Evolutionary conservation across 64 coral and sea anemone species (phyloP).

Genomic region (Cladopsammia gracilis): DNA sequence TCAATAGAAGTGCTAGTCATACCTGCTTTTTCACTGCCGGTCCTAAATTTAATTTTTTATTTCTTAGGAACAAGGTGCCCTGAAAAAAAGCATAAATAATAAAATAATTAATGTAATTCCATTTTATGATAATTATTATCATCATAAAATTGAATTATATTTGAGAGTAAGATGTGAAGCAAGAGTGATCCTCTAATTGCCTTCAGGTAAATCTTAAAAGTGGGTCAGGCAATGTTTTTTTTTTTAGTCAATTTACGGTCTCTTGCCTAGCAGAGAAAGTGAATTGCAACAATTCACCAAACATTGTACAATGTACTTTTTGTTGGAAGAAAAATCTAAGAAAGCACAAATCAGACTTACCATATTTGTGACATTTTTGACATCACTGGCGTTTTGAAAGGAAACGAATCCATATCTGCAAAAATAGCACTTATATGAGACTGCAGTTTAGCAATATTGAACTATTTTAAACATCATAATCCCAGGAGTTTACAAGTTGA

Average conservation of each 20-base stretch:
- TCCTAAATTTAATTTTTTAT: conserved; percentile 65
- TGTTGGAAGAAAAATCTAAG: neutral
- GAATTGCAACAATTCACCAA: no score
- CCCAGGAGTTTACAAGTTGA: no score
- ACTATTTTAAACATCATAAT: no score
- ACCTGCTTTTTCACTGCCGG: conserved; percentile 71
- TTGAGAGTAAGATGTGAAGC: no score
- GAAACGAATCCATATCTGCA: conserved; percentile 64
- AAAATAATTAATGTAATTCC: neutral
- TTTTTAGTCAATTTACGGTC: no score
- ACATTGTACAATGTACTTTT: neutral
- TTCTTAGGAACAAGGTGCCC: conserved; percentile 64
- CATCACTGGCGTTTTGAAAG: neutral
- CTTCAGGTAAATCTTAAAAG: no score
- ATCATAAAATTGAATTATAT: no score
- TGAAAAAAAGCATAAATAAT: neutral
- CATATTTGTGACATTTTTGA: conserved; percentile 14
- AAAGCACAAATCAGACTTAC: conserved; percentile 7
- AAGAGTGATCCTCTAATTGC: no score
- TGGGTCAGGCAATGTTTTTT: no score
- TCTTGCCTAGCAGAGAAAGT: no score
- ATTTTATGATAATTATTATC: no score
- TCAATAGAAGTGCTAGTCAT: neutral
- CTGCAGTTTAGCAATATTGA: neutral
- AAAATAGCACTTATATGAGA: neutral